Evolutionary conservation across 2,113 vertebrate species (phyloP).

Genomic region (Grallaria varia): DNA sequence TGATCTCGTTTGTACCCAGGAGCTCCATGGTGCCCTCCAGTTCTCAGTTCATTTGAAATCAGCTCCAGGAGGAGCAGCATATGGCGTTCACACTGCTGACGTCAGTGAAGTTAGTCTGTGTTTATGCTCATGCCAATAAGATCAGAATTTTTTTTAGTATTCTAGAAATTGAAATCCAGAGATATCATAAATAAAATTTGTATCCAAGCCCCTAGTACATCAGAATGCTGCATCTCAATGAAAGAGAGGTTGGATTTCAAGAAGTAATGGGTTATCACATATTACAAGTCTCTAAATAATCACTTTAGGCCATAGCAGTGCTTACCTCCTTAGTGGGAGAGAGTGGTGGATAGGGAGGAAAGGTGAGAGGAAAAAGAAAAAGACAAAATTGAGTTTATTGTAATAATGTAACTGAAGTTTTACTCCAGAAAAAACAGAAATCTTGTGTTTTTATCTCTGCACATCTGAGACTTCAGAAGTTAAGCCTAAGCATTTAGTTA

Average conservation of each 20-base stretch:
- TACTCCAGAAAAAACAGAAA: neutral
- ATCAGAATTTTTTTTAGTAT: neutral
- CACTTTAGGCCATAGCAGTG: neutral
- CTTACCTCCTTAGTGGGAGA: neutral
- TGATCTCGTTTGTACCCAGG: neutral
- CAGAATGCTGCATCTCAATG: neutral
- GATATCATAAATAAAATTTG: neutral
- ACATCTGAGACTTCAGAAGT: neutral
- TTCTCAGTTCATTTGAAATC: neutral
- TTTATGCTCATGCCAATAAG: neutral
- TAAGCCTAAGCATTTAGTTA: neutral
- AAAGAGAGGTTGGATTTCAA: neutral
- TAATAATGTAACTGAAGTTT: neutral
- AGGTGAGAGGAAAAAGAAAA: neutral
- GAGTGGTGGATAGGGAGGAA: neutral
- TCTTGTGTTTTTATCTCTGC: neutral
- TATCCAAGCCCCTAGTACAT: neutral
- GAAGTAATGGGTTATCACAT: neutral
- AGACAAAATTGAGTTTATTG: neutral
- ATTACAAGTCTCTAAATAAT: neutral
- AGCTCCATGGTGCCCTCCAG: neutral
- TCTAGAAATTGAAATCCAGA: slow-evolving; percentile 9
- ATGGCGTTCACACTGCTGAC: neutral
- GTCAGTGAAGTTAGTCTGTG: neutral
- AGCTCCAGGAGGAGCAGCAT: neutral